A percentile compares a stretch with the other conserved stretches of the same genome.
These are phyloP conservation scores for Gymnothorax javanicus DNA, from an alignment of 2,797 vertebrate genomes.

Conservation along the genomic window DNA sequence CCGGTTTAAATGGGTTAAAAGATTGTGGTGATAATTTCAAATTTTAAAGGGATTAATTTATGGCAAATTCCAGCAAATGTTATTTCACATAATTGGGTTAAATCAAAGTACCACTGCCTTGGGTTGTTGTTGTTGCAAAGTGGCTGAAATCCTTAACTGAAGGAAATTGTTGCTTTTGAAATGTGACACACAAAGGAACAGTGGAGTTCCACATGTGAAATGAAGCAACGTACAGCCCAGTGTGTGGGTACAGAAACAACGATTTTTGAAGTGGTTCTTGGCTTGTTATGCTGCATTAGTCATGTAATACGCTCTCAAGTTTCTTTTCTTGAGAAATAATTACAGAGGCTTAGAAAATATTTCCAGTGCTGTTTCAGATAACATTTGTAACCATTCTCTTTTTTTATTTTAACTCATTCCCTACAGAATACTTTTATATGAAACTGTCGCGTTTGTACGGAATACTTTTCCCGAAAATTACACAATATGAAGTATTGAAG, in stretches of 20 bases:
- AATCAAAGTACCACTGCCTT: not conserved
- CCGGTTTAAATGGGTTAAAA: no score
- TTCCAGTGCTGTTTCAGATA: not conserved
- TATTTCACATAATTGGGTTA: not conserved
- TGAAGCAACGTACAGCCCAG: not conserved
- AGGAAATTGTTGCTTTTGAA: not conserved
- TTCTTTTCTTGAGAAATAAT: not conserved
- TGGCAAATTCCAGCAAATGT: not conserved
- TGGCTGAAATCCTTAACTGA: not conserved
- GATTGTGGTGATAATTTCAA: not conserved
- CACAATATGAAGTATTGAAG: not conserved
- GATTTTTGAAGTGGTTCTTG: not conserved
- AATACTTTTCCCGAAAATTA: no score
- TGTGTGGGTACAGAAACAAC: not conserved
- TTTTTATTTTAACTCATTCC: not conserved
- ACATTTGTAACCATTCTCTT: not conserved
- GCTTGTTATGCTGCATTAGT: not conserved
- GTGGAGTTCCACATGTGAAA: not conserved
- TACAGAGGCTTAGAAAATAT: not conserved
- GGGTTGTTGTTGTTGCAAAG: not conserved
- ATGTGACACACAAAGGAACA: constrained; percentile 8
- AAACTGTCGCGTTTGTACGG: no score
- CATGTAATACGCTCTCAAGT: not conserved
- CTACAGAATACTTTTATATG: no score
- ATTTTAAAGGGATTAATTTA: not conserved